These are phyloP conservation scores for Lordiphosa clarofinis DNA, from an alignment of 1,140 invertebrate species.

Conservation along the genomic window DNA sequence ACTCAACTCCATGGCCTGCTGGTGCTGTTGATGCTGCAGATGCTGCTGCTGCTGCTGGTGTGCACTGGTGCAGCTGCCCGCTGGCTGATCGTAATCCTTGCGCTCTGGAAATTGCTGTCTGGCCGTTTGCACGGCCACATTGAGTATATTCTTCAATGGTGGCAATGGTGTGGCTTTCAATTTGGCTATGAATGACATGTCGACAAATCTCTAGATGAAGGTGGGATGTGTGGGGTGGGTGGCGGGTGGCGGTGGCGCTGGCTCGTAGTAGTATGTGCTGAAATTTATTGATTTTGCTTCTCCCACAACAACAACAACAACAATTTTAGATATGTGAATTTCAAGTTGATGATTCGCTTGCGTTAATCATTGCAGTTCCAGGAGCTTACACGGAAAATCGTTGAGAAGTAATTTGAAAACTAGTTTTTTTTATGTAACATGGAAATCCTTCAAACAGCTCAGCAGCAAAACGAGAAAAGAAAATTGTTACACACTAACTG, in stretches of 20 bases:
- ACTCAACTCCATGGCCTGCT: conserved; percentile 82
- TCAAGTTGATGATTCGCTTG: conserved; percentile 2
- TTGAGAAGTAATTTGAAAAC: conserved; percentile 12
- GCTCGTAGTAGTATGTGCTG: conserved; percentile 43
- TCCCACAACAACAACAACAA: conserved; percentile 8
- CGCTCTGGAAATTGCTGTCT: conserved; percentile 88
- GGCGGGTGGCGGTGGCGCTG: conserved; percentile 47
- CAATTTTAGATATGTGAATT: conserved; percentile 3
- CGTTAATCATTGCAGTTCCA: neutral
- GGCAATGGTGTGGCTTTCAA: conserved; percentile 82
- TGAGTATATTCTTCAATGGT: conserved; percentile 86
- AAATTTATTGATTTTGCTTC: conserved; percentile 60
- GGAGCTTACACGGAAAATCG: conserved; percentile 8
- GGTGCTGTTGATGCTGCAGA: conserved; percentile 81
- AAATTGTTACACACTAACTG: conserved; percentile 32
- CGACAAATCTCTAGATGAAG: conserved; percentile 37
- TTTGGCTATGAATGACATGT: conserved; percentile 79
- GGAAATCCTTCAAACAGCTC: conserved; percentile 31
- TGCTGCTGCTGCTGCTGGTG: conserved; percentile 31
- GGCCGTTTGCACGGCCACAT: conserved; percentile 89
- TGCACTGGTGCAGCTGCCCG: conserved; percentile 45
- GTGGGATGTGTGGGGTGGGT: conserved; percentile 25
- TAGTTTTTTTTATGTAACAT: conserved; percentile 42
- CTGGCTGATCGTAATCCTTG: conserved; percentile 74
- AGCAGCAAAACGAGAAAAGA: conserved; percentile 33